Evolutionary conservation across 2,797 vertebrate species (phyloP), one percentile per base, ranked within the genome.

Genomic region (Apodemus agrarius): DNA sequence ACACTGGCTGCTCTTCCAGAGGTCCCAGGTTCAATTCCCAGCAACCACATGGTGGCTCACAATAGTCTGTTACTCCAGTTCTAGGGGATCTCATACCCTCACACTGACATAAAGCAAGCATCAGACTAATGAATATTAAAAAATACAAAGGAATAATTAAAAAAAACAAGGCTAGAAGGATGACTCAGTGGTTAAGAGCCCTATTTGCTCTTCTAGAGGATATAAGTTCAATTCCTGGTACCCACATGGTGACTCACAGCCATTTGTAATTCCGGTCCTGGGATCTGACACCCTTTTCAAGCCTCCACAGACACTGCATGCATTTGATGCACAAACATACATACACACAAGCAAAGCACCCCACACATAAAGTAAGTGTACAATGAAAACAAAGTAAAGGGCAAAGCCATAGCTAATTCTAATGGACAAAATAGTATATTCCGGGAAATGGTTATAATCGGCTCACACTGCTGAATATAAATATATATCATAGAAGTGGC

Each of bases 391-490:
- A 92, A 11, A 85, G 67, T 52, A 65, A 52, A 90, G 43, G 37
- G 31, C 78, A n/a, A 93, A 84, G 72, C 11, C 34, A 92, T 40
- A n/a, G 21, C 46, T 95, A 94, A 95, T 95, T 95, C 75, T 92
- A 94, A 81, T 57, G 67, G 95, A 75, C 54, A 65, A 95, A 94
- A 85, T 74, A 72, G 90, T 89, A 69, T 89, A 92, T 67, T 91
- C 37, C 52, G 84, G 63, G 75, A 83, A 89, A 78, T 52, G 19
- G 63, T 24, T 37, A 29, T 57, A 86, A 76, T 22, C 59, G 40
- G 19, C 65, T 40, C 69, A 49, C 37, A 74, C 89, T 61, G 79
- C 26, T 91, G 43, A 94, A 69, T 52, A 81, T 69, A 72, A 49
- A 57, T 19, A 69, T 34, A 57, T 54, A 72, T 89, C 29, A 87